Conservation (phyloP, 92 coral and sea anemone species). For the Bergia puertoricense region DNA sequence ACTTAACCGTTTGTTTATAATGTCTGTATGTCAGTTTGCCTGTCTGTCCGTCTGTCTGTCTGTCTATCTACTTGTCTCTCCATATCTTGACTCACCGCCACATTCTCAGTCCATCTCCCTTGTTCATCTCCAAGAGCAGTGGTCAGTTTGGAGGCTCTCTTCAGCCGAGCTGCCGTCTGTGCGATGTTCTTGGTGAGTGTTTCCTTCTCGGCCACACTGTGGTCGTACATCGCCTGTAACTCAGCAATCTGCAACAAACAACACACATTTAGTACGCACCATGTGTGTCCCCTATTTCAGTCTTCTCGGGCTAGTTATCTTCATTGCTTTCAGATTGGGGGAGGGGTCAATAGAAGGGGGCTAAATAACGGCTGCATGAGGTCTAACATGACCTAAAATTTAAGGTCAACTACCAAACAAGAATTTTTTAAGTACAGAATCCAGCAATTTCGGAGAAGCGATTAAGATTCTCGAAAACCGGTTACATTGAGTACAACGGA, state of each 20-base stretch:
- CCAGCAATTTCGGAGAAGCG: too few species aligned
- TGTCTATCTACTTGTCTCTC: not conserved
- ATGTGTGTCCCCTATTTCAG: not conserved
- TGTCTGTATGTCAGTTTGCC: not conserved
- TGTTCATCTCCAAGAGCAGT: conserved; percentile 98
- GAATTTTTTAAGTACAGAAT: too few species aligned
- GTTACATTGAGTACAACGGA: too few species aligned
- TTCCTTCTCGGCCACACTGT: conserved; percentile 97
- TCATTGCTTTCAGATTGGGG: too few species aligned
- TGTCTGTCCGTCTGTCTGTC: not conserved
- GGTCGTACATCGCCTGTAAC: conserved; percentile 90
- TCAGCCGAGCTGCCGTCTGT: conserved; percentile 97
- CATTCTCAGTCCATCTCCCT: conserved; percentile 97
- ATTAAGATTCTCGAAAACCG: too few species aligned
- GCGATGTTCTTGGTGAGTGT: conserved; percentile 95
- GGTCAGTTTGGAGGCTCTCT: conserved; percentile 95
- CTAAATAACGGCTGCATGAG: too few species aligned
- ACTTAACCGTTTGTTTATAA: not conserved
- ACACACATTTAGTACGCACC: not conserved
- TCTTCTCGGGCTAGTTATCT: too few species aligned
- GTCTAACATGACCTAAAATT: not conserved
- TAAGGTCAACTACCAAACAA: too few species aligned
- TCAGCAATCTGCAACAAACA: conserved; percentile 80
- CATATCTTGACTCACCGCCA: conserved; percentile 69
- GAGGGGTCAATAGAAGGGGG: too few species aligned